A percentile compares a stretch with the other conserved stretches of the same genome.
These are phyloP conservation scores for Euura saliciscinereae DNA, from an alignment of 1,140 invertebrate genomes.

Conservation along the genomic window DNA sequence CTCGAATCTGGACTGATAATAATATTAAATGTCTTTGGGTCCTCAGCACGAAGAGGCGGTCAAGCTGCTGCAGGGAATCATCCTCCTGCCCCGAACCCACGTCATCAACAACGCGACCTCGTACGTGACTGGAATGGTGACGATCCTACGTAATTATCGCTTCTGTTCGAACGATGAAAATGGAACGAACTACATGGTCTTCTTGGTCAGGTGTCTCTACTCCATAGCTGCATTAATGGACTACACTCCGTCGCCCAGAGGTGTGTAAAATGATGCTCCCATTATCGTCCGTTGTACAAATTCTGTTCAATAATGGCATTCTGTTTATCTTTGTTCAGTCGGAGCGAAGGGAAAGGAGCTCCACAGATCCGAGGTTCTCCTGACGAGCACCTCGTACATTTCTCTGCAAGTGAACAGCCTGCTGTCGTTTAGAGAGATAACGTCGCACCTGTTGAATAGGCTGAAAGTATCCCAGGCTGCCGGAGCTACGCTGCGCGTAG, in stretches of 20 bases:
- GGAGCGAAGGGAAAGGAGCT: conserved; percentile 18
- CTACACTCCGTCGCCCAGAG: conserved; percentile 21
- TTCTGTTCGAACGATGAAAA: conserved; percentile 27
- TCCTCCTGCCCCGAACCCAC: conserved; percentile 29
- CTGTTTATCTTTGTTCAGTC: neutral
- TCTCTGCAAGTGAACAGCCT: conserved; percentile 41
- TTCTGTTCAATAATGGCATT: neutral
- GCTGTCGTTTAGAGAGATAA: conserved; percentile 42
- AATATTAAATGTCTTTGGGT: neutral
- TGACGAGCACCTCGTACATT: conserved; percentile 32
- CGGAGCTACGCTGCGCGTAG: conserved; percentile 41
- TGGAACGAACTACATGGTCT: conserved; percentile 34
- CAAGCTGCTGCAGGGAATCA: conserved; percentile 37
- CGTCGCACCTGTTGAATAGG: conserved; percentile 37
- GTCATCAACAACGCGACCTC: conserved; percentile 26
- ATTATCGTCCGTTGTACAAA: conserved; percentile 1
- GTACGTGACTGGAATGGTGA: conserved; percentile 37
- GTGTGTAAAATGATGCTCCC: conserved; percentile 24
- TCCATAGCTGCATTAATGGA: conserved; percentile 35
- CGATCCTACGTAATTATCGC: conserved; percentile 36
- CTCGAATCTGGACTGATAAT: neutral
- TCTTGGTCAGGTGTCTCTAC: conserved; percentile 38
- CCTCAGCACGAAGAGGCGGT: conserved; percentile 38
- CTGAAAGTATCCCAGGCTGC: conserved; percentile 42
- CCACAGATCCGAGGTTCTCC: conserved; percentile 33